These are phyloP conservation scores for Plecotus auritus DNA, from an alignment of 2,113 vertebrate species.

Conservation along the genomic window DNA sequence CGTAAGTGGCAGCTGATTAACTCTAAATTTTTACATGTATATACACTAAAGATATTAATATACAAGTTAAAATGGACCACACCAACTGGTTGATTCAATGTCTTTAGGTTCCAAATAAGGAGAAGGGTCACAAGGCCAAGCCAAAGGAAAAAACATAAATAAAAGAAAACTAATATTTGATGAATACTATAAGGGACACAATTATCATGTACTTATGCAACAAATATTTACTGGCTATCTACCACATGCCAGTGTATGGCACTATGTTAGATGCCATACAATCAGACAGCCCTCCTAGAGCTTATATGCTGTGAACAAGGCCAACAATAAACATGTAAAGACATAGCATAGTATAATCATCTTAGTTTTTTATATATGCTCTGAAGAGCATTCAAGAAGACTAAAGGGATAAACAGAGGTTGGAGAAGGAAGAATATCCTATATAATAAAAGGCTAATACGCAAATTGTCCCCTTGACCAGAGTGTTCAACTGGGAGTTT, in stretches of 20 bases:
- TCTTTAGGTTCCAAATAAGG: background rate
- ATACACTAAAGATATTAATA: background rate
- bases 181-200: background rate
- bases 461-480: too few relatives aligned
- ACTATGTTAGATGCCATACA: background rate
- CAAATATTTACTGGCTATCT: background rate
- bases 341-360: background rate
- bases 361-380: background rate
- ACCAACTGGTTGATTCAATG: background rate
- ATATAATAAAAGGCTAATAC: too few relatives aligned
- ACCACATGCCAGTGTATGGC: too few relatives aligned
- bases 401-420: background rate
- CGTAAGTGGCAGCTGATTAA: background rate
- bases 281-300: background rate
- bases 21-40: background rate
- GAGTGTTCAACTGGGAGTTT: too few relatives aligned
- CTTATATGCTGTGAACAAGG: background rate
- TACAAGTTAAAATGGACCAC: background rate
- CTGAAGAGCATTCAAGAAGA: background rate
- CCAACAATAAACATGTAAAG: background rate
- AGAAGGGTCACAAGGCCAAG: background rate
- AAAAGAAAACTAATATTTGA: background rate
- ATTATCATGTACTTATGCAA: background rate
- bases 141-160: background rate
- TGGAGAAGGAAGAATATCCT: background rate